A percentile compares a stretch with the other conserved stretches of the same genome.
phyloP scores from a whole-genome alignment of 2,888 invertebrate genomes.

The Spisula subtruncata region DNA sequence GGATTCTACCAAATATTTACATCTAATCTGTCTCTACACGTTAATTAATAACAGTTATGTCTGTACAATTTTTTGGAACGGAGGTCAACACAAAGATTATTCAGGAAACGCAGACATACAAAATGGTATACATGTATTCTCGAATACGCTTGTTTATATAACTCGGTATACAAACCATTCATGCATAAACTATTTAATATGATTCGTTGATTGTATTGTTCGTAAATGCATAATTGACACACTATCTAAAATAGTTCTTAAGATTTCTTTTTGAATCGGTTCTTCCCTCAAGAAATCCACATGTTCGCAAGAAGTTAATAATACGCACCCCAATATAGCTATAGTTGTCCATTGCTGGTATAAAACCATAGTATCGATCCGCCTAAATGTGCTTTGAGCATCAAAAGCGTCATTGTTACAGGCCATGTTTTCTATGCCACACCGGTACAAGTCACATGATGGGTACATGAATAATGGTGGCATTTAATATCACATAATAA shows the following conservation, averaged over 20 bases:
- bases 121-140: no score
- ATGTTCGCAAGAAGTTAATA: background rate
- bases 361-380: background rate
- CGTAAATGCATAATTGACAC: conserved; percentile 10
- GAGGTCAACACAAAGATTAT: no score
- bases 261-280: background rate
- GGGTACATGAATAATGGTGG: background rate
- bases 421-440: background rate
- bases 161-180: background rate
- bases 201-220: conserved; percentile 18
- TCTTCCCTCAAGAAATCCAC: background rate
- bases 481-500: background rate
- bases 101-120: no score
- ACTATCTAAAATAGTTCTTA: background rate
- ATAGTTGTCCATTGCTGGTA: background rate
- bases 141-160: no score
- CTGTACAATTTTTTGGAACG: no score
- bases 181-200: background rate
- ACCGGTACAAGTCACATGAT: background rate
- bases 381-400: background rate
- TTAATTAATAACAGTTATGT: no score
- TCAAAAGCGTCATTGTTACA: background rate
- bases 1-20: no score
- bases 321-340: background rate
- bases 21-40: no score